Percentiles rank a stretch among this genome's conserved stretches.
Evolutionary conservation across 2,888 invertebrate genomes (phyloP).

Genomic region (Homarus gammarus): DNA sequence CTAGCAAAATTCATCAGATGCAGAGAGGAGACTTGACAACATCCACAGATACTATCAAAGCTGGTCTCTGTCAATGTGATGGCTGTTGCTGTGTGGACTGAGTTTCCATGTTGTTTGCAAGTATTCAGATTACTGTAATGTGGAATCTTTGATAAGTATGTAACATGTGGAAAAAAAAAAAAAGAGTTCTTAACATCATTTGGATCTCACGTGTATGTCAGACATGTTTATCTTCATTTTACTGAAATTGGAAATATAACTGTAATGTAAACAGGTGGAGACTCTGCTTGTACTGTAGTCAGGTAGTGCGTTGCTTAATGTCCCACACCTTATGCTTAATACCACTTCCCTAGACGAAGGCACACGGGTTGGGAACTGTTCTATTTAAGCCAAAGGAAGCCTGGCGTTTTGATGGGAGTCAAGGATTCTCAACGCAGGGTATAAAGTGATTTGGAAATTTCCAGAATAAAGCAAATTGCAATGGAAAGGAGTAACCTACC

Average conservation of each 20-base stretch:
- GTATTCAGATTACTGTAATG: constrained; percentile 28
- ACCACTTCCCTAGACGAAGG: constrained; percentile 53
- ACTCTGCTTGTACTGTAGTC: constrained; percentile 56
- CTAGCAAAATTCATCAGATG: constrained; percentile 29
- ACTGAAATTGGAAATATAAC: constrained; percentile 22
- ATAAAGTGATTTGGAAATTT: neutral
- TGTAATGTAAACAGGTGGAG: constrained; percentile 52
- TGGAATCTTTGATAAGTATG: neutral
- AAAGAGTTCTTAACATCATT: too few species aligned
- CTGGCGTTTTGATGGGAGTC: neutral
- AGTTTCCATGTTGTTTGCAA: constrained; percentile 58
- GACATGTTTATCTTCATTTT: constrained; percentile 20
- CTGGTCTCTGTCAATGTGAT: constrained; percentile 1
- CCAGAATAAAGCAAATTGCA: neutral
- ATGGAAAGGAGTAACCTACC: neutral
- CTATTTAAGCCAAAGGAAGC: neutral
- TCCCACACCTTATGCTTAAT: constrained; percentile 63
- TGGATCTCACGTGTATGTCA: constrained; percentile 32
- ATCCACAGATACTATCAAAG: constrained; percentile 11
- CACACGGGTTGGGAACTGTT: constrained; percentile 21
- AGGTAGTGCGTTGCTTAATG: constrained; percentile 67
- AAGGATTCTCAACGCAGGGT: neutral
- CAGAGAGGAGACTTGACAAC: constrained; percentile 7
- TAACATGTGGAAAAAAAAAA: too few species aligned
- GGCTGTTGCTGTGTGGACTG: constrained; percentile 46